These are phyloP conservation scores for Scolopax mira DNA, from an alignment of 2,113 vertebrate genomes.

Conservation along the genomic window DNA sequence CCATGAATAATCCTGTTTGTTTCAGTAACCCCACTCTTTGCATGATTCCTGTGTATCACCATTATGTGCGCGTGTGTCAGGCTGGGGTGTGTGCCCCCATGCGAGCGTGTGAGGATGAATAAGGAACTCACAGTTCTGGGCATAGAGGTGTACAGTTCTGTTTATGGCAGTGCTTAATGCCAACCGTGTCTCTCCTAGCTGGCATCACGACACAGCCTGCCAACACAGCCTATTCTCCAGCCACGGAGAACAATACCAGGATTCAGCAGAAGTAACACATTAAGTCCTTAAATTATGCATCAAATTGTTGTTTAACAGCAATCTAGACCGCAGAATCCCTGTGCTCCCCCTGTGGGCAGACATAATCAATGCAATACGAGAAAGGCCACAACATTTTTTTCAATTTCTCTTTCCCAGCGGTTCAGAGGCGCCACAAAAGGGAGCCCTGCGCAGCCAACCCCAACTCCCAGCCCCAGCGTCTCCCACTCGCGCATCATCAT, in stretches of 20 bases:
- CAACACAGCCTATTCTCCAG: too few species aligned
- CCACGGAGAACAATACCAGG: background rate
- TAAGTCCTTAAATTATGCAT: background rate
- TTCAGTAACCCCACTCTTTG: background rate
- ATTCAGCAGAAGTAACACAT: background rate
- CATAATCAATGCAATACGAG: background rate
- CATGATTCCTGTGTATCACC: background rate
- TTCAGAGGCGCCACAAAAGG: background rate
- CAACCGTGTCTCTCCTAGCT: fast-evolving
- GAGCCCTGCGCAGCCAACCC: background rate
- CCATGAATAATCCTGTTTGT: conserved; percentile 44
- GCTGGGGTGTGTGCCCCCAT: background rate
- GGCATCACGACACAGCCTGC: background rate
- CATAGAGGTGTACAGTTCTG: background rate
- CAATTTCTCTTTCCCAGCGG: background rate
- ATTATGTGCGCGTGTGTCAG: background rate
- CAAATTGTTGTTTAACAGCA: background rate
- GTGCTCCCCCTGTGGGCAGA: background rate
- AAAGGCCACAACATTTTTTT: background rate
- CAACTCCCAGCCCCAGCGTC: background rate
- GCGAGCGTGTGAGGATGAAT: background rate
- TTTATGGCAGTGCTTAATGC: background rate
- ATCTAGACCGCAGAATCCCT: background rate
- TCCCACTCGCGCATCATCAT: background rate
- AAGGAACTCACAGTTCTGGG: background rate